Evolutionary conservation across 2,888 invertebrate genomes (phyloP).

Genomic region (Papilio protenor): DNA sequence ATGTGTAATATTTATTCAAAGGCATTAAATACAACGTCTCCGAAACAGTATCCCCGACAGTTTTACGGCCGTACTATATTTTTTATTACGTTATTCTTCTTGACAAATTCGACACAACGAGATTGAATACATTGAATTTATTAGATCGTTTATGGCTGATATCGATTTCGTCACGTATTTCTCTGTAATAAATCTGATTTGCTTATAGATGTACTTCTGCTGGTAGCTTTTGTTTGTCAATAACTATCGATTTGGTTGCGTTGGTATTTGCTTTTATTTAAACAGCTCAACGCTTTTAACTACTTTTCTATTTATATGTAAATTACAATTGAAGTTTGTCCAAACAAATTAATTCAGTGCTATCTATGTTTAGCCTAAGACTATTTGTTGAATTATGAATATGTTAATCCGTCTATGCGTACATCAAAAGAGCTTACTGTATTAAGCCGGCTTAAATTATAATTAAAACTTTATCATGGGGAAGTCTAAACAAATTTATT

Average conservation of each 20-base stretch:
- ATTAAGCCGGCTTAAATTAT: not conserved
- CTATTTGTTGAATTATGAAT: constrained; percentile 2
- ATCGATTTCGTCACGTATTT: not conserved
- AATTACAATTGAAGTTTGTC: not conserved
- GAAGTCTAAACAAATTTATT: not conserved
- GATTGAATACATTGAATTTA: constrained; percentile 32
- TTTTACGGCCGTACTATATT: constrained; percentile 25
- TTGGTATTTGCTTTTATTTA: too few species aligned
- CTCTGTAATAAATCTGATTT: not conserved
- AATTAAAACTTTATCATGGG: not conserved
- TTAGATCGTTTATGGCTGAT: constrained; percentile 10
- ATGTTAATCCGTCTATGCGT: not conserved
- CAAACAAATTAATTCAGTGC: not conserved
- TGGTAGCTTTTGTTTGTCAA: not conserved
- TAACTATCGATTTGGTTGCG: not conserved
- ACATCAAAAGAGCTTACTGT: constrained; percentile 1
- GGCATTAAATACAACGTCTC: constrained; percentile 8
- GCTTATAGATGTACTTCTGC: not conserved
- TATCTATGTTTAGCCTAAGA: not conserved
- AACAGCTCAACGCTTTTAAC: too few species aligned
- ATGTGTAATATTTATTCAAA: constrained; percentile 14
- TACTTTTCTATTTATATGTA: not conserved
- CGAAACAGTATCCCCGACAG: constrained; percentile 10
- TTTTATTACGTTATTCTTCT: constrained; percentile 34
- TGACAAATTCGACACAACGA: constrained; percentile 22